A percentile compares a stretch with the other conserved stretches of the same genome.
Conservation (phyloP, 2,888 invertebrate genomes). For the Coecobrya sp. region DNA sequence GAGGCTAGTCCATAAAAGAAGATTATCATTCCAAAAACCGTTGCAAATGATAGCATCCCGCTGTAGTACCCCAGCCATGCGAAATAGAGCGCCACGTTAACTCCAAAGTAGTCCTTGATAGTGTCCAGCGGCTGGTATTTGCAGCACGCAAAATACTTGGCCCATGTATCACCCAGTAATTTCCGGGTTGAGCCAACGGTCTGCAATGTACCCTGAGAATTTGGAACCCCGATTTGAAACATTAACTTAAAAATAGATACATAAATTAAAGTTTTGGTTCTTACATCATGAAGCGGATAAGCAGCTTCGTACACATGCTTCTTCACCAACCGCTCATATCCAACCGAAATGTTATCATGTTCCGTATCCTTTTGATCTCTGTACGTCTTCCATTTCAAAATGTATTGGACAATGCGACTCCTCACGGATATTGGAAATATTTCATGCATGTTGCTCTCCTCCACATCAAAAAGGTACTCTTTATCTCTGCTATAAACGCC, state of each 20-base stretch:
- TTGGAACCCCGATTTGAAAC: no score
- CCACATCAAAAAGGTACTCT: slow-evolving; percentile 92
- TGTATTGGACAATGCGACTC: slow-evolving; percentile 96
- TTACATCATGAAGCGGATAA: slow-evolving; percentile 96
- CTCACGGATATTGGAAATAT: slow-evolving; percentile 96
- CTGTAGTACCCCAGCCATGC: slow-evolving; percentile 98
- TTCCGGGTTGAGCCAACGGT: slow-evolving; percentile 90
- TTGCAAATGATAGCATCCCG: slow-evolving; percentile 95
- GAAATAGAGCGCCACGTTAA: slow-evolving; percentile 96
- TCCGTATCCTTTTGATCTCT: slow-evolving; percentile 88
- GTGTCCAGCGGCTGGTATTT: slow-evolving; percentile 96
- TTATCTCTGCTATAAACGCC: slow-evolving; percentile 96
- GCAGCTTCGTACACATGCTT: slow-evolving; percentile 93
- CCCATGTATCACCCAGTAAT: slow-evolving; percentile 94
- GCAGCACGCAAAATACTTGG: slow-evolving; percentile 92
- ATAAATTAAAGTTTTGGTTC: slow-evolving; percentile 86
- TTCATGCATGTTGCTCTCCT: slow-evolving; percentile 68
- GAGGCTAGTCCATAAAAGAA: slow-evolving; percentile 93
- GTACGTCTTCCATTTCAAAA: slow-evolving; percentile 95
- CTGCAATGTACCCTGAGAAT: slow-evolving; percentile 67
- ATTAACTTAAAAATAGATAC: background rate
- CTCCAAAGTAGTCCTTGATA: slow-evolving; percentile 96
- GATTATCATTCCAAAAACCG: slow-evolving; percentile 93
- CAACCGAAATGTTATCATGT: slow-evolving; percentile 93
- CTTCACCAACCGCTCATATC: slow-evolving; percentile 92